phyloP scores from a whole-genome alignment of 2,888 invertebrate genomes.

The Eudasyphora cyanicolor region DNA sequence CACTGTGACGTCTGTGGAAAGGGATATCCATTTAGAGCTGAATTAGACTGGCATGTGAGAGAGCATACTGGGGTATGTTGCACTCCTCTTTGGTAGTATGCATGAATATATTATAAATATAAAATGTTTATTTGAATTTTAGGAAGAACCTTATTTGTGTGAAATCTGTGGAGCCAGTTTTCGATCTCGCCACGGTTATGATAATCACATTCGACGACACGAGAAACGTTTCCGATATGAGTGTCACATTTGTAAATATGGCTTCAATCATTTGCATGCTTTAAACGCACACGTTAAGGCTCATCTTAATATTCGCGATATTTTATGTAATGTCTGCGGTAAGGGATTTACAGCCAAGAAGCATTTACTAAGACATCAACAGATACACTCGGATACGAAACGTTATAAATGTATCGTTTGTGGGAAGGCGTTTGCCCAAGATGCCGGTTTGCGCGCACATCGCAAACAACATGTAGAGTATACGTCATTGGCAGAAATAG shows the following conservation, averaged over 20 bases:
- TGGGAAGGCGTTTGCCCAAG: slow-evolving; percentile 72
- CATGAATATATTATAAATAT: too few species aligned
- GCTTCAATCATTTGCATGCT: slow-evolving; percentile 49
- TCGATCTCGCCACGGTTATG: slow-evolving; percentile 63
- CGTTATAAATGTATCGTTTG: slow-evolving; percentile 74
- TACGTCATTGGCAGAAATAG: slow-evolving; percentile 12
- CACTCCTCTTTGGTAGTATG: slow-evolving; percentile 9
- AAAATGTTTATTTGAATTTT: too few species aligned
- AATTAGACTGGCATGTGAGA: slow-evolving; percentile 15
- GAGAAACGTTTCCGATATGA: slow-evolving; percentile 55
- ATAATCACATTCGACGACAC: slow-evolving; percentile 55
- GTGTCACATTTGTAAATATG: slow-evolving; percentile 57
- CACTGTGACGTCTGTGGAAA: slow-evolving; percentile 33
- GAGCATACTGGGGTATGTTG: slow-evolving; percentile 38
- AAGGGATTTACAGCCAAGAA: slow-evolving; percentile 69
- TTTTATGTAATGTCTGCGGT: slow-evolving; percentile 71
- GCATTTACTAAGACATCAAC: slow-evolving; percentile 71
- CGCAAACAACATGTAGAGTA: slow-evolving; percentile 59
- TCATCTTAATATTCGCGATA: slow-evolving; percentile 72
- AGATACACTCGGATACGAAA: slow-evolving; percentile 72
- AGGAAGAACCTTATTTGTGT: slow-evolving; percentile 66
- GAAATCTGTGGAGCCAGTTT: slow-evolving; percentile 70
- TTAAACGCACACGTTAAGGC: slow-evolving; percentile 70
- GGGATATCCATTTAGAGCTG: slow-evolving; percentile 11
- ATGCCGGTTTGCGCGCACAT: slow-evolving; percentile 69